These are phyloP conservation scores for Thamnophis sirtalis DNA, from an alignment of 2,113 vertebrate species.

Conservation along the genomic window DNA sequence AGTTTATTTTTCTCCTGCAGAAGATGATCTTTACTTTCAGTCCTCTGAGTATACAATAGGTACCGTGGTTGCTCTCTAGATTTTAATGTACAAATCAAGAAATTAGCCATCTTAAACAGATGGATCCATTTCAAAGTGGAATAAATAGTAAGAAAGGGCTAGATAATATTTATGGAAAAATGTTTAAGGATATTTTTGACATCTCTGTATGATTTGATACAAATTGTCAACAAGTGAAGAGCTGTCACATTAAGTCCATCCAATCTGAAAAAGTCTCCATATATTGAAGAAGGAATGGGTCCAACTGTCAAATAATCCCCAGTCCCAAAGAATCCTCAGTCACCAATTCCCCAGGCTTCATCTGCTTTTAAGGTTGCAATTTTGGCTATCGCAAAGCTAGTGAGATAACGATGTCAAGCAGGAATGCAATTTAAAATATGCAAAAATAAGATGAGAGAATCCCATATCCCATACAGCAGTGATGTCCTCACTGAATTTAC, in stretches of 20 bases:
- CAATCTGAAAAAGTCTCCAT: neutral
- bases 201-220: neutral
- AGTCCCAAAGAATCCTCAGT: no score
- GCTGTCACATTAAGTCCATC: neutral
- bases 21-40: no score
- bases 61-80: neutral
- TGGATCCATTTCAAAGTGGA: neutral
- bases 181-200: neutral
- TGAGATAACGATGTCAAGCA: no score
- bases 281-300: neutral
- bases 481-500: no score
- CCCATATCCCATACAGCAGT: no score
- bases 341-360: no score
- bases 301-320: neutral
- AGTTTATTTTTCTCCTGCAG: no score
- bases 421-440: no score
- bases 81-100: neutral
- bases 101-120: neutral
- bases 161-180: neutral
- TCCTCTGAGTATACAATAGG: neutral
- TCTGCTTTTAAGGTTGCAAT: no score
- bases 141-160: no score
- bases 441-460: no score
- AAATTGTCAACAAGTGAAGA: neutral
- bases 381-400: no score